Evolutionary conservation across 2,888 invertebrate species (phyloP).

Genomic region (Craniophora ligustri): DNA sequence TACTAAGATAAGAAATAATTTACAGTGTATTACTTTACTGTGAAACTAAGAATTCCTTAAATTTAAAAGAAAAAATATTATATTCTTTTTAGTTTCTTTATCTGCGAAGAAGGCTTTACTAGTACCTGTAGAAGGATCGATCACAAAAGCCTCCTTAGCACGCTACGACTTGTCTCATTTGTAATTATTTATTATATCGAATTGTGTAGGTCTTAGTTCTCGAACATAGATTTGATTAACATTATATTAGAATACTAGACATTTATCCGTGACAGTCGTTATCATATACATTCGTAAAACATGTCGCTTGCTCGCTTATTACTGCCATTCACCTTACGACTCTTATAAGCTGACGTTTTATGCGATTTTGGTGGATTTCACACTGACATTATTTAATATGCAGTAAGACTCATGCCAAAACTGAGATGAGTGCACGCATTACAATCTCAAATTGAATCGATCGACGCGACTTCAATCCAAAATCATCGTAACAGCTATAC

Average conservation of each 20-base stretch:
- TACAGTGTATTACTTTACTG: slow-evolving; percentile 84
- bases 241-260: slow-evolving; percentile 53
- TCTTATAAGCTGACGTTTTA: neutral
- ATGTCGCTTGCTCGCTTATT: slow-evolving; percentile 24
- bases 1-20: slow-evolving; percentile 88
- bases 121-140: slow-evolving; percentile 44
- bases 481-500: too few species aligned
- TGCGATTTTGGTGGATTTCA: neutral
- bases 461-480: too few species aligned
- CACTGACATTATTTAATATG: neutral
- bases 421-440: too few species aligned
- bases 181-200: slow-evolving; percentile 12
- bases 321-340: slow-evolving; percentile 34
- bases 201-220: slow-evolving; percentile 28
- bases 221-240: slow-evolving; percentile 43
- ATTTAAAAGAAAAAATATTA: slow-evolving; percentile 78
- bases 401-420: too few species aligned
- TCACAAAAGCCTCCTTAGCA: slow-evolving; percentile 26
- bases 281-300: slow-evolving; percentile 39
- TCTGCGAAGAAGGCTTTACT: slow-evolving; percentile 73
- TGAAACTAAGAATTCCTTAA: slow-evolving; percentile 85
- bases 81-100: slow-evolving; percentile 54
- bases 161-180: slow-evolving; percentile 33
- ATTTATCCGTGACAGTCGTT: slow-evolving; percentile 47
- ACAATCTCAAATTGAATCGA: too few species aligned